Evolutionary conservation across 2,888 invertebrate genomes (phyloP).

Genomic region (Plemyria rubiginata): DNA sequence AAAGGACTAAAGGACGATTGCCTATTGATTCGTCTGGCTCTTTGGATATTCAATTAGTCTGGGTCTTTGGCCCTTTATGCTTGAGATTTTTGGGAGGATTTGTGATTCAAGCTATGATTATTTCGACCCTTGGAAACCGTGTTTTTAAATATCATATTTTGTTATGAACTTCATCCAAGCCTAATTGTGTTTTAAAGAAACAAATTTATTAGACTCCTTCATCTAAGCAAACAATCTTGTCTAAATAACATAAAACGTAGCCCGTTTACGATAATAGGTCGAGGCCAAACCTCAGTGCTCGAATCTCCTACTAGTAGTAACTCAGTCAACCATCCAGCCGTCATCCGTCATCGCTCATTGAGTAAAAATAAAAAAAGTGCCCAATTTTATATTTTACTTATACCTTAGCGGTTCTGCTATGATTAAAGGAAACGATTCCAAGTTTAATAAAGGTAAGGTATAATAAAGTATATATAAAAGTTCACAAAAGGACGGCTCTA

Average conservation of each 20-base stretch:
- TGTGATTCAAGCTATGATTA: no score
- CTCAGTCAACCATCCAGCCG: conserved; percentile 6
- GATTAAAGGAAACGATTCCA: no score
- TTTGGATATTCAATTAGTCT: conserved; percentile 12
- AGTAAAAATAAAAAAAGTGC: no score
- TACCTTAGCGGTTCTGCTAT: no score
- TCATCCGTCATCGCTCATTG: conserved; percentile 32
- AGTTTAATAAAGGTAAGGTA: no score
- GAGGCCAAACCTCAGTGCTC: conserved; percentile 14
- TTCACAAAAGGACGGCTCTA: not conserved
- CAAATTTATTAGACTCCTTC: no score
- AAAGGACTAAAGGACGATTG: conserved; percentile 21
- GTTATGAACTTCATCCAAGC: no score
- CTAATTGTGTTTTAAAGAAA: no score
- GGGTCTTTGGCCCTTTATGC: conserved; percentile 24
- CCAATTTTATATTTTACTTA: not conserved
- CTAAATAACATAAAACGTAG: not conserved
- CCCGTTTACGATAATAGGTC: conserved; percentile 13
- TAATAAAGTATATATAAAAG: not conserved
- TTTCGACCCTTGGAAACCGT: no score
- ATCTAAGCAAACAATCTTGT: no score
- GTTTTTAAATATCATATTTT: no score
- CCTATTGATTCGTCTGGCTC: conserved; percentile 29
- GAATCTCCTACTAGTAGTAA: conserved; percentile 4
- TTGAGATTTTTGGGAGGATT: conserved; percentile 3